phyloP scores from a whole-genome alignment of 2,113 vertebrate genomes.

The Cebidichthys violaceus region DNA sequence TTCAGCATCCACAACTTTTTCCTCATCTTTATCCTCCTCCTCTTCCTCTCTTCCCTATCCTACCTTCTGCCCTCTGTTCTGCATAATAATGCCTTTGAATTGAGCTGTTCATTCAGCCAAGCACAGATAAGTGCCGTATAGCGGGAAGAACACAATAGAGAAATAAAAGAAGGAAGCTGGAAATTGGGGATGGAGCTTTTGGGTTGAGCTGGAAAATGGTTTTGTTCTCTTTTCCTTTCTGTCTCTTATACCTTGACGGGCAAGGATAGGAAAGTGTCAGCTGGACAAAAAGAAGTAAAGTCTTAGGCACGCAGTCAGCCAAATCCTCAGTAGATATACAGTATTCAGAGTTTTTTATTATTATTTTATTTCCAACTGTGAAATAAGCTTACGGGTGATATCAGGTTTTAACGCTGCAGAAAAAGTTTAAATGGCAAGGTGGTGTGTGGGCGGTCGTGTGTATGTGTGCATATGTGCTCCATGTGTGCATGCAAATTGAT shows the following conservation, averaged over 20 bases:
- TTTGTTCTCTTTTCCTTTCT: constrained; percentile 40
- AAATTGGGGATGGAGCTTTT: constrained; percentile 39
- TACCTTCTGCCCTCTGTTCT: constrained; percentile 53
- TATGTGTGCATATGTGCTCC: constrained; percentile 8
- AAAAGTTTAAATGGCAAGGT: constrained; percentile 35
- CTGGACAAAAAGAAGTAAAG: constrained; percentile 39
- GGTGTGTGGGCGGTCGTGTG: neutral
- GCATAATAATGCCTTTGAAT: constrained; percentile 74
- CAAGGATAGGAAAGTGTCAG: constrained; percentile 36
- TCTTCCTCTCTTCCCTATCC: constrained; percentile 43
- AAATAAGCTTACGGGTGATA: constrained; percentile 43
- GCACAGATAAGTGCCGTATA: constrained; percentile 74
- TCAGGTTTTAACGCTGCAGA: constrained; percentile 38
- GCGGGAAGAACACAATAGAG: constrained; percentile 67
- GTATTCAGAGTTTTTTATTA: constrained; percentile 20
- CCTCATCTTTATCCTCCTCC: constrained; percentile 26
- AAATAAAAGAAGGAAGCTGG: constrained; percentile 56
- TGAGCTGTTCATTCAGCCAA: constrained; percentile 79
- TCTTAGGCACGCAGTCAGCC: constrained; percentile 28
- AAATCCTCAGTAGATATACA: constrained; percentile 25
- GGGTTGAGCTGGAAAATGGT: constrained; percentile 51
- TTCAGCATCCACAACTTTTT: constrained; percentile 59
- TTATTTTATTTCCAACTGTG: constrained; percentile 23
- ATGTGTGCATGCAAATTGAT: constrained; percentile 23
- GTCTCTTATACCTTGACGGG: constrained; percentile 42